These are phyloP conservation scores for Haliclystus octoradiatus DNA, from an alignment of 30 jellyfish, hydroid and myxozoan species.

Conservation along the genomic window DNA sequence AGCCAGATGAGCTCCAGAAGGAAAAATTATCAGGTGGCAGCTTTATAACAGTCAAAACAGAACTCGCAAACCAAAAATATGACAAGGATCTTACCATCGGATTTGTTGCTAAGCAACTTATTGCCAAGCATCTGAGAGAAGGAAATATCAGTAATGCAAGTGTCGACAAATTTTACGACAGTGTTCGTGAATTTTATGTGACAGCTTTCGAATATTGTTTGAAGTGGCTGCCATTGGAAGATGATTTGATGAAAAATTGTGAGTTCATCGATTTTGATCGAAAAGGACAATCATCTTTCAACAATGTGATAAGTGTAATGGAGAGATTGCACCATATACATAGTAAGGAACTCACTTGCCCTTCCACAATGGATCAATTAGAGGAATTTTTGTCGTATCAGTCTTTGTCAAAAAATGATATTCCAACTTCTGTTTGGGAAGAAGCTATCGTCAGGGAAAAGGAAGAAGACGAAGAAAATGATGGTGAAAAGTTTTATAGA, in stretches of 20 bases:
- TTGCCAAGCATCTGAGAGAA: slow-evolving; percentile 22
- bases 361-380: not conserved
- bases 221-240: slow-evolving; percentile 41
- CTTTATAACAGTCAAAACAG: slow-evolving; percentile 22
- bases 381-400: not conserved
- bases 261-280: not conserved
- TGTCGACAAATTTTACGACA: slow-evolving; percentile 27
- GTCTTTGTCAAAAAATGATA: not conserved
- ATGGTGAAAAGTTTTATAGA: not conserved
- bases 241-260: slow-evolving; percentile 24
- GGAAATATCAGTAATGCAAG: slow-evolving; percentile 14
- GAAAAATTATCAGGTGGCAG: slow-evolving; percentile 17
- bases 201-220: slow-evolving; percentile 31
- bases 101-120: slow-evolving; percentile 20
- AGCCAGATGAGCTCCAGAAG: slow-evolving; percentile 38
- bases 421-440: slow-evolving; percentile 25
- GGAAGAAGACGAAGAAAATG: not conserved
- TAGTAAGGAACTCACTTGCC: not conserved
- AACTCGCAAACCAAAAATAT: slow-evolving; percentile 31
- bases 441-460: slow-evolving; percentile 11
- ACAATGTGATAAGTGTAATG: not conserved
- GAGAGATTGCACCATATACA: not conserved
- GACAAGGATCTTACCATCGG: slow-evolving; percentile 47
- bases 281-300: not conserved
- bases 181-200: slow-evolving; percentile 25